phyloP scores from a whole-genome alignment of 2,888 invertebrate genomes.

The Drosophila mimica region DNA sequence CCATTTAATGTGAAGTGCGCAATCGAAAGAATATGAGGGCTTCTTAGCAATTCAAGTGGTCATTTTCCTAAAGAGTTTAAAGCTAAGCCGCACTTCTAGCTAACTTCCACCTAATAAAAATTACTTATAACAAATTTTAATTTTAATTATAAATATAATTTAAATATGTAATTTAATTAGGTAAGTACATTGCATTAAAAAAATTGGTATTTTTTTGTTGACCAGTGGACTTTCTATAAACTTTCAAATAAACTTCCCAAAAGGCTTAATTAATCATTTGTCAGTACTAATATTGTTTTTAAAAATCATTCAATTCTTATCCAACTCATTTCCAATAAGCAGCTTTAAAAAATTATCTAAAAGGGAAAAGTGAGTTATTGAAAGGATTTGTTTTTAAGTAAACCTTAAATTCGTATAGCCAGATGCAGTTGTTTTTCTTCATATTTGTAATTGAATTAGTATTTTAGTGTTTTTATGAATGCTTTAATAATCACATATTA shows the following conservation, averaged over 20 bases:
- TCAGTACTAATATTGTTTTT: conserved; percentile 6
- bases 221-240: not conserved
- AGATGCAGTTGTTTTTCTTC: not conserved
- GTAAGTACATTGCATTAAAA: not conserved
- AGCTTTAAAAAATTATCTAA: not conserved
- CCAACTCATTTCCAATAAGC: conserved; percentile 8
- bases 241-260: conserved; percentile 1
- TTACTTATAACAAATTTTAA: not conserved
- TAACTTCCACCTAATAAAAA: not conserved
- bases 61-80: not conserved
- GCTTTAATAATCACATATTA: conserved; percentile 5
- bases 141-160: not conserved
- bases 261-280: conserved; percentile 13
- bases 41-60: conserved; percentile 2
- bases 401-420: not conserved
- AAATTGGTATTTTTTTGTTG: not conserved
- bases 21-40: not conserved
- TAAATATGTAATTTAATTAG: not conserved
- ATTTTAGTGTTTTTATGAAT: conserved; percentile 2
- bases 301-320: conserved; percentile 26
- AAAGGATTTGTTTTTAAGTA: conserved; percentile 3
- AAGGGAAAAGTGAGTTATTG: not conserved
- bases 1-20: no score
- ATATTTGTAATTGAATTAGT: conserved; percentile 1
- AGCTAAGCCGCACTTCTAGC: not conserved